Conservation (phyloP, 2,888 invertebrate species). For the Operophtera brumata region DNA sequence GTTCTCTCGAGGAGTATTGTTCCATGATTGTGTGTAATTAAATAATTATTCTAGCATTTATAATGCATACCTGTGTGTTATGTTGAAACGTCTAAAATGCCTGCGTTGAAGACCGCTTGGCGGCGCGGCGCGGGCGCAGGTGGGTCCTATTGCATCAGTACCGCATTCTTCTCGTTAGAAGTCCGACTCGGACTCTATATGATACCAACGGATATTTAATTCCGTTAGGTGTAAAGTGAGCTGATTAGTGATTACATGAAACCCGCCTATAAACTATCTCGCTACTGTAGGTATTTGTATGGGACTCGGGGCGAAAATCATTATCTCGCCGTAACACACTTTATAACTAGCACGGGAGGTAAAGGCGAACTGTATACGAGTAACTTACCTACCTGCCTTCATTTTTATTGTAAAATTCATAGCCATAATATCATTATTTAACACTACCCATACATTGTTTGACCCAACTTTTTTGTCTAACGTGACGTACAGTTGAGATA, state of each 20-base stretch:
- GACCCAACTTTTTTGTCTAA: no score
- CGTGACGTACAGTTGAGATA: no score
- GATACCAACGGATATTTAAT: slow-evolving; percentile 28
- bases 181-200: slow-evolving; percentile 19
- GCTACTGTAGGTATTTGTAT: no score
- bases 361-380: no score
- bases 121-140: slow-evolving; percentile 61
- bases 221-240: slow-evolving; percentile 19
- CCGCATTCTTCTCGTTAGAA: slow-evolving; percentile 51
- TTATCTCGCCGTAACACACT: no score
- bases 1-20: slow-evolving; percentile 10
- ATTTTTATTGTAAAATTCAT: no score
- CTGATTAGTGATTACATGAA: slow-evolving; percentile 5
- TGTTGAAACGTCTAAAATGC: slow-evolving; percentile 51
- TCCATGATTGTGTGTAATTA: slow-evolving; percentile 23
- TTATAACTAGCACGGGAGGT: no score
- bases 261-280: background rate
- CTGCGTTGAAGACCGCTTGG: slow-evolving; percentile 68
- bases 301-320: no score
- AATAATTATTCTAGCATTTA: slow-evolving; percentile 25
- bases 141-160: slow-evolving; percentile 59
- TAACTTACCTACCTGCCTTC: no score
- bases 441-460: no score
- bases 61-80: slow-evolving; percentile 27
- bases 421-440: no score